Evolutionary conservation across 2,113 vertebrate genomes (phyloP).

Genomic region (Scalopus aquaticus): DNA sequence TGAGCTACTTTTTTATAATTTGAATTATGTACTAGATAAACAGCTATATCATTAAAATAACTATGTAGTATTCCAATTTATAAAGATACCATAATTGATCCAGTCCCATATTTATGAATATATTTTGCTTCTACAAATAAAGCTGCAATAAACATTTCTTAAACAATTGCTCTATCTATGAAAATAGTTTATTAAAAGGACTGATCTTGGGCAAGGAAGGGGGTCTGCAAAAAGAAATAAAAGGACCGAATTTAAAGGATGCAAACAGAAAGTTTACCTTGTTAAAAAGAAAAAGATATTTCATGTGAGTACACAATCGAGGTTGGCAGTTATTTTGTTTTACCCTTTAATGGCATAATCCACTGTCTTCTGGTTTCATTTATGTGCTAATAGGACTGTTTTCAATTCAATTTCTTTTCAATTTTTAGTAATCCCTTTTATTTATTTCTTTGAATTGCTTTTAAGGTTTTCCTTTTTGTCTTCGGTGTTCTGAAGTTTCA

Average conservation of each 20-base stretch:
- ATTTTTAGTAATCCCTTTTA: background rate
- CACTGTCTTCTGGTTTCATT: background rate
- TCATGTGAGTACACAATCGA: background rate
- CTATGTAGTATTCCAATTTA: background rate
- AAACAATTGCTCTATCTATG: background rate
- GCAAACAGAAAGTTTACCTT: background rate
- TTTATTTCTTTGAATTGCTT: background rate
- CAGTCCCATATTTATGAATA: background rate
- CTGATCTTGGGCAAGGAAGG: background rate
- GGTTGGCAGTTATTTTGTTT: background rate
- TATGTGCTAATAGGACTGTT: background rate
- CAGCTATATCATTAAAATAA: background rate
- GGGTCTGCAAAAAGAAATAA: too few species aligned
- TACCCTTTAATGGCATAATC: background rate
- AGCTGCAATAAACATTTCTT: background rate
- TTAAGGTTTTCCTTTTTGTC: background rate
- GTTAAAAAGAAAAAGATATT: background rate
- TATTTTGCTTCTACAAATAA: conserved; percentile 11
- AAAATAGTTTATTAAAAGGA: background rate
- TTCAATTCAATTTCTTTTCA: background rate
- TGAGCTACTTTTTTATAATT: background rate
- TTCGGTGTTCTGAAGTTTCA: background rate
- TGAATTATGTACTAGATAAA: background rate
- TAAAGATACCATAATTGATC: background rate
- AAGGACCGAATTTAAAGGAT: background rate